Conservation (phyloP, 2,888 invertebrate genomes). For the Alviniconcha strummeri region DNA sequence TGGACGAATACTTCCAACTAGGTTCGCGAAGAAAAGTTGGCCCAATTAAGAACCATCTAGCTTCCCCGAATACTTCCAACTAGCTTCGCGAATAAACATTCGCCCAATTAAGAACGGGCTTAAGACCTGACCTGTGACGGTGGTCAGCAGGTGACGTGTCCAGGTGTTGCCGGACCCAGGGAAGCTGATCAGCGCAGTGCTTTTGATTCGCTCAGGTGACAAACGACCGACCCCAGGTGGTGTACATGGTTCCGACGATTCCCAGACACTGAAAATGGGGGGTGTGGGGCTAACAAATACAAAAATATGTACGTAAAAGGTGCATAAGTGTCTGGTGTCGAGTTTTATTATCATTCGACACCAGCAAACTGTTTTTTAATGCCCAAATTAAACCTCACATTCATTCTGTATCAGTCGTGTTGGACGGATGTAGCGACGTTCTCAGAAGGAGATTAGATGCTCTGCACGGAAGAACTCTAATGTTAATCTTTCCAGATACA, state of each 20-base stretch:
- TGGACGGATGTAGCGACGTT: not conserved
- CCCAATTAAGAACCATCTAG: too few relatives aligned
- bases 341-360: not conserved
- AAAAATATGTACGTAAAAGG: too few relatives aligned
- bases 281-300: too few relatives aligned
- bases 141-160: slow-evolving; percentile 15
- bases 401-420: not conserved
- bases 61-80: too few relatives aligned
- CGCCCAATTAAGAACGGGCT: not conserved
- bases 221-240: not conserved
- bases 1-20: too few relatives aligned
- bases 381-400: too few relatives aligned
- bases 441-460: too few relatives aligned
- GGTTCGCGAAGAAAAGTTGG: too few relatives aligned
- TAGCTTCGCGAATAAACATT: not conserved
- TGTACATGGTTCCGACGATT: not conserved
- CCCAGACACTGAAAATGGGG: not conserved
- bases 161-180: slow-evolving; percentile 22
- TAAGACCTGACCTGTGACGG: slow-evolving; percentile 8
- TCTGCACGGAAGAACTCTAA: too few relatives aligned
- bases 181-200: slow-evolving; percentile 16
- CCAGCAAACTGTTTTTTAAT: not conserved
- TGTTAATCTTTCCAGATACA: too few relatives aligned
- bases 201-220: not conserved
- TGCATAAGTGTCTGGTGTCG: too few relatives aligned